Base-by-base conservation (phyloP, 2,113 vertebrate species). In the Bostrychus sinensis region DNA sequence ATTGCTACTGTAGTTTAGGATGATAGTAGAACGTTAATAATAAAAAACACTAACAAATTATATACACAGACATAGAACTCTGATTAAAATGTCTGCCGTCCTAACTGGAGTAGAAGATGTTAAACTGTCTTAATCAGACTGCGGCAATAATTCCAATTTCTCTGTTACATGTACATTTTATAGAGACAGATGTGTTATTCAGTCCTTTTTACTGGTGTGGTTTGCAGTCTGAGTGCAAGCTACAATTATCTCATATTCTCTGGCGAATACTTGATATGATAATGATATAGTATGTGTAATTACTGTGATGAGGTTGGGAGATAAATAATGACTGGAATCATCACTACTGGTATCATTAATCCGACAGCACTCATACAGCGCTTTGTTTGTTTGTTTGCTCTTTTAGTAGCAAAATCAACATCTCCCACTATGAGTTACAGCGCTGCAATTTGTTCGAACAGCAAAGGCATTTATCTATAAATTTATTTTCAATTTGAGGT, bases 401-500 rank as follows among this genome's bases (percentile, higher is more conserved):
- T 75, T 87, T 88, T 78, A 73, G 84, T 68, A 85, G 86, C 79
- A 88, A 90, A 92, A 92, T 90, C 90, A 90, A 90, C 89, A 91
- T 82, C 80, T 81, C 71, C 81, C 84, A 82, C 83, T 88, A 87
- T 84, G 89, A 91, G 86, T 86, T 84, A 72, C 86, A 82, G 86
- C 84, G 72, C 78, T 77, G 70, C 89, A 89, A 89, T 91, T 91
- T 91, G 88, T 81, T 77, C 64, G 80, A 82, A 87, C 85, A 82
- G 88, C 76, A 59, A 77, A 88, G 70, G 80, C 86, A 88, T 91
- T 91, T 90, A 91, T 92, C 89, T 91, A 86, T 86, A 90, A 87
- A 90, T 91, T 89, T 91, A 88, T 90, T 92, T 92, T 90, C 88
- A 90, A 91, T 91, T 91, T 88, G 85, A 91, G 88, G 86, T 90